These are phyloP conservation scores for Cynoglossus semilaevis DNA, from an alignment of 2,113 vertebrate species.

Conservation along the genomic window DNA sequence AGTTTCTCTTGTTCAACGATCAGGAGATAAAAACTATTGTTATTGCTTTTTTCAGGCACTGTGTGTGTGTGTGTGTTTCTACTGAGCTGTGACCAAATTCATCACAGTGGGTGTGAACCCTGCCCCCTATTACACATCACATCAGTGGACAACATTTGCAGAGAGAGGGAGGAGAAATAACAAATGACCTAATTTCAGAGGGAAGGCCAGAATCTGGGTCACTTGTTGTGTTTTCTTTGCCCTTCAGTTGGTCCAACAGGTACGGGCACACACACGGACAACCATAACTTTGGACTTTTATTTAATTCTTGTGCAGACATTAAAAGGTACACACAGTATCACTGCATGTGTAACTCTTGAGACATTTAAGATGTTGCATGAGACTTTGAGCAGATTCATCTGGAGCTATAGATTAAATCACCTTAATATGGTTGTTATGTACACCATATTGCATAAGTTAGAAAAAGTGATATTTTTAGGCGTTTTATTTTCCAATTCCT, in stretches of 20 bases:
- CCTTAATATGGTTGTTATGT: too few relatives aligned
- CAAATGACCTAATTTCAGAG: constrained; percentile 76
- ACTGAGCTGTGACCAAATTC: constrained; percentile 73
- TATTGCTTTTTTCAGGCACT: constrained; percentile 13
- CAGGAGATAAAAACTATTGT: constrained; percentile 56
- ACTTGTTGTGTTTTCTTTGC: constrained; percentile 29
- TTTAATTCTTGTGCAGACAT: constrained; percentile 35
- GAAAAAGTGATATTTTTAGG: too few relatives aligned
- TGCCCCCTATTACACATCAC: constrained; percentile 75
- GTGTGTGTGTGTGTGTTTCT: constrained; percentile 19
- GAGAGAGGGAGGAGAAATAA: constrained; percentile 53
- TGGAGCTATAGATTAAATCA: too few relatives aligned
- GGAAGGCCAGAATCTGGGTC: constrained; percentile 72
- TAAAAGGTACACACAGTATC: neutral
- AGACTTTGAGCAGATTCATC: too few relatives aligned
- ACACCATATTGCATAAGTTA: too few relatives aligned
- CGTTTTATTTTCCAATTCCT: too few relatives aligned
- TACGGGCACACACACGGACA: constrained; percentile 37
- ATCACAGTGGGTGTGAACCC: constrained; percentile 72
- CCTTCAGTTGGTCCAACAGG: constrained; percentile 21
- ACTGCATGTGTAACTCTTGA: neutral
- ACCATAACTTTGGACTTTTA: constrained; percentile 45
- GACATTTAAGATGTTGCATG: too few relatives aligned
- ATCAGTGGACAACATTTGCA: constrained; percentile 75
- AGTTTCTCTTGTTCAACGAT: constrained; percentile 44